Conservation (phyloP, 2,113 vertebrate species). For the Rynchops niger region DNA sequence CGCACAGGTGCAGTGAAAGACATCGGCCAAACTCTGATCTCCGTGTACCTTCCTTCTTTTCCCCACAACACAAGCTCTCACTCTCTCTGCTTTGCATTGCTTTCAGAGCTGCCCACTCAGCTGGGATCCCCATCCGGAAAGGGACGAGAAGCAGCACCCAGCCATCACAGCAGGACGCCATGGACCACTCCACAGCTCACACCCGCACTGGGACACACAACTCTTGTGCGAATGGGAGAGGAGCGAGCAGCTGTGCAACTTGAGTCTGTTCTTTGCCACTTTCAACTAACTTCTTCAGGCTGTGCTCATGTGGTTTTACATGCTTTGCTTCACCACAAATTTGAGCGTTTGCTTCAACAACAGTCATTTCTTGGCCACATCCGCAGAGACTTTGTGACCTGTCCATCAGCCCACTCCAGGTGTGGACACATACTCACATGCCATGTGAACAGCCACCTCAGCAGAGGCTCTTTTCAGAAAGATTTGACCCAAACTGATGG, state of each 20-base stretch:
- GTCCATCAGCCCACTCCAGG: not conserved
- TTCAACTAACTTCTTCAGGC: not conserved
- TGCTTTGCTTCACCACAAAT: not conserved
- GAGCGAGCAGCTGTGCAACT: not conserved
- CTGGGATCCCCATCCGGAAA: not conserved
- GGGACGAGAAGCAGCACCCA: not conserved
- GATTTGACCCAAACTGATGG: not conserved
- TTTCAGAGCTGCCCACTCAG: not conserved
- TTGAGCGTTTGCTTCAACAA: not conserved
- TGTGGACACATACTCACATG: rapidly evolving
- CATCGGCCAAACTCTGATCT: rapidly evolving
- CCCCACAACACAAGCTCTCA: rapidly evolving
- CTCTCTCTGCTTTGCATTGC: not conserved
- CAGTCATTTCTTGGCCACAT: not conserved
- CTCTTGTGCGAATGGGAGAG: rapidly evolving
- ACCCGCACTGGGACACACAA: rapidly evolving
- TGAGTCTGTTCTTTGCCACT: not conserved
- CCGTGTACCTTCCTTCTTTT: not conserved
- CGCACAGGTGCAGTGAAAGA: not conserved
- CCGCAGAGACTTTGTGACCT: not conserved
- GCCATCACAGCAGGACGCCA: not conserved
- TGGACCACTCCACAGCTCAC: rapidly evolving
- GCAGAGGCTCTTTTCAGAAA: not conserved
- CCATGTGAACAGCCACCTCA: rapidly evolving
- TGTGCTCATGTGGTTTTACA: not conserved